These are phyloP conservation scores for Cassiopea andromeda DNA, from an alignment of 30 jellyfish, hydroid and myxozoan species.

Conservation along the genomic window DNA sequence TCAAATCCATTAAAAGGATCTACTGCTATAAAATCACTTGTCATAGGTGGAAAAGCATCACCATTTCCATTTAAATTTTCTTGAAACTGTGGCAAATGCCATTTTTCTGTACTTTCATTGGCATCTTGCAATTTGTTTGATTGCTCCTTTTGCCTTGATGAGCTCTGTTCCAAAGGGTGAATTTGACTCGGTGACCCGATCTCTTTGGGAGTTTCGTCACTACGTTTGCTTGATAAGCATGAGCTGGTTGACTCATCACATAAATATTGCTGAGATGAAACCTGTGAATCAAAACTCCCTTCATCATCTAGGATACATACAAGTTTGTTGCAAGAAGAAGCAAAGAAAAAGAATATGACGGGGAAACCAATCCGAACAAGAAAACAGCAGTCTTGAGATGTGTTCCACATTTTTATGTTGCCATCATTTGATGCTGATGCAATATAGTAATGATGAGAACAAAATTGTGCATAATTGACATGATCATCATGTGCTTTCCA, in stretches of 20 bases:
- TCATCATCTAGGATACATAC: neutral
- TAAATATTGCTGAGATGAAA: neutral
- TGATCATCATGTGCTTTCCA: constrained; percentile 46
- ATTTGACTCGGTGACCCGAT: too few species aligned
- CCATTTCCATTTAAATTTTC: neutral
- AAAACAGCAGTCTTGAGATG: neutral
- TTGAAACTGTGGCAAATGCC: constrained; percentile 41
- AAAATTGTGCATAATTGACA: constrained; percentile 26
- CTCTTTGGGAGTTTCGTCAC: neutral
- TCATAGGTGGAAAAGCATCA: neutral
- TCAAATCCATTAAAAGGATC: neutral
- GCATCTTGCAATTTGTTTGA: neutral
- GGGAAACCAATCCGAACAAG: constrained; percentile 15
- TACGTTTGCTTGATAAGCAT: neutral
- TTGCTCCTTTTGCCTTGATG: neutral
- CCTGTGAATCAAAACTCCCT: neutral
- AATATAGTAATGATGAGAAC: neutral
- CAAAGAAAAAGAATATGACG: neutral
- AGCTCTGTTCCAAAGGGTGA: neutral
- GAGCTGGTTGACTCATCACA: neutral
- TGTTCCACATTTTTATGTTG: constrained; percentile 39
- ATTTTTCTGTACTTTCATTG: neutral
- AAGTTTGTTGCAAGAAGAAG: neutral
- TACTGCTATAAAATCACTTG: neutral
- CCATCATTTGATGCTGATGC: constrained; percentile 48